Evolutionary conservation across 2,888 invertebrate species (phyloP).

Genomic region (Poecilus cupreus): DNA sequence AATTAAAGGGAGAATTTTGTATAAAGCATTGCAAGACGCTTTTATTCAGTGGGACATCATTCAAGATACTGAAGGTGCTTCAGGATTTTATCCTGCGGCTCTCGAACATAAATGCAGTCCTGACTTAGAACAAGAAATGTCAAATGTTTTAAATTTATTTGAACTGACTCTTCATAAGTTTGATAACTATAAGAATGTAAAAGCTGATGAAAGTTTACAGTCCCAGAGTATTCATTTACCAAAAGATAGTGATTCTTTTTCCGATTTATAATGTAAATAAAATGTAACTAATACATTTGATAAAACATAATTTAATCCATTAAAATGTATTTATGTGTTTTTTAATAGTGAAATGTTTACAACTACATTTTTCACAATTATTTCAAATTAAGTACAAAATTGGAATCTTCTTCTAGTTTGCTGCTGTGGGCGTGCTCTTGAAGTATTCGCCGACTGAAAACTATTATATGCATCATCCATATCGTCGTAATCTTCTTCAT

Average conservation of each 20-base stretch:
- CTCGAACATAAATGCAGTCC: slow-evolving; percentile 7
- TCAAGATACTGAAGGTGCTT: slow-evolving; percentile 60
- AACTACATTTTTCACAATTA: neutral
- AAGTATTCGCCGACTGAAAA: neutral
- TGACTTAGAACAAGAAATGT: slow-evolving; percentile 35
- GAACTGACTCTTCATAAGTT: slow-evolving; percentile 36
- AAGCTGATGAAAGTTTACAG: neutral
- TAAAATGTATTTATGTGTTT: too few species aligned
- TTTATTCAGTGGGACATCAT: slow-evolving; percentile 59
- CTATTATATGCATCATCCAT: neutral
- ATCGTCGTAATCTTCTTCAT: slow-evolving; percentile 16
- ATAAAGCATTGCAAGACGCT: slow-evolving; percentile 57
- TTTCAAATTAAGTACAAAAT: neutral
- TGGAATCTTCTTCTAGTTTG: neutral
- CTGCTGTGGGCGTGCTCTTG: neutral
- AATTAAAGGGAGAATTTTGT: slow-evolving; percentile 48
- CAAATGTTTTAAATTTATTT: slow-evolving; percentile 34
- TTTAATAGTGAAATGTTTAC: too few species aligned
- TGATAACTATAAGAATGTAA: slow-evolving; percentile 9
- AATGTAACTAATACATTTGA: too few species aligned
- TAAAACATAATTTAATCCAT: too few species aligned
- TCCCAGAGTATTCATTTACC: neutral
- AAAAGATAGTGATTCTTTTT: neutral
- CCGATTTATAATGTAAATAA: neutral
- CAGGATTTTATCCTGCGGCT: slow-evolving; percentile 16